Evolutionary conservation across 2,888 invertebrate genomes (phyloP), one percentile per base, ranked within the genome.

Genomic region (Pegoplata infirma): DNA sequence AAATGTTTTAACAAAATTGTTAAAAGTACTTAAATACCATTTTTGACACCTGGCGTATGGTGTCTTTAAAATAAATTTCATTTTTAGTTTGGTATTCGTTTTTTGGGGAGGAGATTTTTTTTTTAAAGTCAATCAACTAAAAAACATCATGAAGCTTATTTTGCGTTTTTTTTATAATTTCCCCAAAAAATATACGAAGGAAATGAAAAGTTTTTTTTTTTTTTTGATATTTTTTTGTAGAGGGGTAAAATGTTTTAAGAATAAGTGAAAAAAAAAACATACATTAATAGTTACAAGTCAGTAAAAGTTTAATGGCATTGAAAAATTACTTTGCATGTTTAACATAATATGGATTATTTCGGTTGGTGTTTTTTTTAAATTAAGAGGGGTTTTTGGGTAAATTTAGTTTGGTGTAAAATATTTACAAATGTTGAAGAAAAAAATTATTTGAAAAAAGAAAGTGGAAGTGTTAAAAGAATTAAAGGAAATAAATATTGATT

Each of bases 311-410:
- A 47, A 66, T 71, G 80, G 64, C 80, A 73, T 76, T 80, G 80
- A 80, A 76, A 80, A 80, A 80, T 80, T 80, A 68, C 68, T 59
- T 80, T 76, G 72, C 76, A 72, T 76, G 80, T 80, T 58, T 32
- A 53, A 63, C 28, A 44, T 61, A 66, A 66, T 56, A 32, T 64
- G 36, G 28, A 67, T 56, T 53, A 55, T 46, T 51, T 47, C n/a
- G n/a, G n/a, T n/a, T n/a, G n/a, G n/a, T n/a, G n/a, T n/a, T n/a
- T n/a, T 10, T 53, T 21, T 5, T 7, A 16, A 14, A 51, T 25
- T 10, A 19, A 49, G 49, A 19, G 3, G 3, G 19, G 19, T 51
- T 25, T 53, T 53, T 21, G 32, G 10, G 8, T 32, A 32, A 28
- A 28, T 4, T 10, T 10, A 10, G 8, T 21, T 36, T n/a, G n/a